Evolutionary conservation across 2,797 vertebrate species (phyloP), one percentile per base, ranked within the genome.

Genomic region (Enteromius argenteus): DNA sequence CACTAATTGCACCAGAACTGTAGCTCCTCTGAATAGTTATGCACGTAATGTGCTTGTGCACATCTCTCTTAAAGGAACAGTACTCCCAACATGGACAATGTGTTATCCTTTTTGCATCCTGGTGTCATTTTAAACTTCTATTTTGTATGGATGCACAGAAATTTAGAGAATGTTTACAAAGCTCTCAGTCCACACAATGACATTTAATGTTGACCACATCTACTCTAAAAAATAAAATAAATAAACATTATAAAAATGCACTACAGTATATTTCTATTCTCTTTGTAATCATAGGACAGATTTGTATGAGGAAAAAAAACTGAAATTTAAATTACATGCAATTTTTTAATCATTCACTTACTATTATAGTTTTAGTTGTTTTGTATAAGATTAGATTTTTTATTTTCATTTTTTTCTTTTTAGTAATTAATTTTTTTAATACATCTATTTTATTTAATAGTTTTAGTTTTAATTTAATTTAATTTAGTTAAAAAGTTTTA

Each of bases 31-130:
- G 37, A 27, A 44, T 46, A 46, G 15, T 58, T 60, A 46, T 66
- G 42, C 4, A 3, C 14, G 23, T 51, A 76, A 21, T 27, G 44
- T 8, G 32, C 81, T 39, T 30, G 39, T 75, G 71, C 44, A 64
- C 39, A 68, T 53, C 62, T 30, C 21, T 44, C 35, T 84, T n/a
- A 78, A 69, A 75, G 51, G 13, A n/a, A 37, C 21, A 37, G 49
- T 3, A 23, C 13, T 37, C 32, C 32, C 6, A 56, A 37, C 11
- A n/a, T 5, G 7, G 7, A 37, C 21, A 42, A 42, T 0, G 39
- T 69, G 37, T 42, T 9, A 23, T 46, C 9, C 19, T 19, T 72
- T 49, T 5, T 32, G 44, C 44, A 73, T 23, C 9, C 8, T 72
- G 0, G 11, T 51, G 23, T 32, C 4, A 0, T 56, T 32, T 11